Percentiles rank a stretch among this genome's conserved stretches.
These are phyloP conservation scores for Agelastica alni DNA, from an alignment of 2,888 invertebrate genomes.

Conservation along the genomic window DNA sequence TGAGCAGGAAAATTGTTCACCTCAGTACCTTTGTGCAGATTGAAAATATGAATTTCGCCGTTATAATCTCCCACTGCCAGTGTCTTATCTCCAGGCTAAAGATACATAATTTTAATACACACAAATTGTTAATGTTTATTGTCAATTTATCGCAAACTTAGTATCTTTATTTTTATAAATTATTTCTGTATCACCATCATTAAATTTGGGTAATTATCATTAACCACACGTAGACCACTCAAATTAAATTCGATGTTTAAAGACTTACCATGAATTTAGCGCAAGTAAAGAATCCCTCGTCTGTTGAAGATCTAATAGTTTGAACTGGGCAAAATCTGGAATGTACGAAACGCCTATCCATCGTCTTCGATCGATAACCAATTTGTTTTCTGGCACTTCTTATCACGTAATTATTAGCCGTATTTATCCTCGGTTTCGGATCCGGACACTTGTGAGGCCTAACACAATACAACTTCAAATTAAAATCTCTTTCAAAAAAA, in stretches of 20 bases:
- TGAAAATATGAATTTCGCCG: conserved; percentile 89
- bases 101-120: conserved; percentile 17
- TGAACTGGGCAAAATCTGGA: conserved; percentile 79
- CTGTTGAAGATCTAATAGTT: conserved; percentile 70
- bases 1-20: conserved; percentile 81
- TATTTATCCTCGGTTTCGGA: conserved; percentile 69
- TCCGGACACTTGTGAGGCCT: conserved; percentile 97
- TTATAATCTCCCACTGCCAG: conserved; percentile 87
- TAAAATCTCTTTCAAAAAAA: not conserved
- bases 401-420: conserved; percentile 74
- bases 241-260: not conserved
- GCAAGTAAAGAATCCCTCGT: conserved; percentile 76
- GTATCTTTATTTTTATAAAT: no score
- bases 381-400: conserved; percentile 63
- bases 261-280: conserved; percentile 49
- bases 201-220: no score
- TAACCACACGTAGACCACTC: no score
- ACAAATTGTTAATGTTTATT: no score
- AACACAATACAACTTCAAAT: no score
- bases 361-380: conserved; percentile 62
- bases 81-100: conserved; percentile 53
- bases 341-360: conserved; percentile 83
- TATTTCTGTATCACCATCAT: no score
- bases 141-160: no score
- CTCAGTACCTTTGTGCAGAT: conserved; percentile 80